Conservation (phyloP, 1,140 invertebrate genomes). For the Plectus sambesii region DNA sequence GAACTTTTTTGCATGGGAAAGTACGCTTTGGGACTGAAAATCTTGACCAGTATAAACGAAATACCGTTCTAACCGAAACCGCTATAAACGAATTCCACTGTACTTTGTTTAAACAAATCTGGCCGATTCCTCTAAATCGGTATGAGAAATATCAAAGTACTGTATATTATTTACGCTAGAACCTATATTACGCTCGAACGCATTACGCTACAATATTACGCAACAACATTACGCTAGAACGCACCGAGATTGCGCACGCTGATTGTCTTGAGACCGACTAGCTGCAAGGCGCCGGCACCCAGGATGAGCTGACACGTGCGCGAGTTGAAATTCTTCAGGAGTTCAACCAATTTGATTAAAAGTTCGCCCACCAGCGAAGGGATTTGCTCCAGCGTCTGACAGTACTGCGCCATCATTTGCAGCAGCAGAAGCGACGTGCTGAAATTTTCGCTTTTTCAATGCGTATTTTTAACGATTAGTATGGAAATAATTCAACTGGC, state of each 20-base stretch:
- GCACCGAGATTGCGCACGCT: constrained; percentile 72
- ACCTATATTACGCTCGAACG: background rate
- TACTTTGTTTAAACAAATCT: background rate
- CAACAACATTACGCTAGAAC: background rate
- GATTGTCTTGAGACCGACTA: constrained; percentile 88
- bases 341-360: constrained; percentile 68
- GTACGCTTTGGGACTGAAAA: background rate
- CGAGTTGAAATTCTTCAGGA: constrained; percentile 76
- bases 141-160: background rate
- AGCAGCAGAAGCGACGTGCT: constrained; percentile 63
- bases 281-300: constrained; percentile 82
- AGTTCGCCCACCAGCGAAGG: constrained; percentile 59
- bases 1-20: no score
- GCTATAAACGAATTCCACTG: background rate
- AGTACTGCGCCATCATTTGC: constrained; percentile 78
- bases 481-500: constrained; percentile 1
- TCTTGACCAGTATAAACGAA: background rate
- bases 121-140: background rate
- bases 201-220: background rate
- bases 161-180: background rate
- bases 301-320: constrained; percentile 82
- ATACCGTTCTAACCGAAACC: background rate
- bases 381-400: constrained; percentile 60
- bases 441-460: constrained; percentile 21
- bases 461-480: no score